A percentile compares a stretch with the other conserved stretches of the same genome.
Conservation (phyloP, 2,113 vertebrate genomes). For the Parotia lawesii region DNA sequence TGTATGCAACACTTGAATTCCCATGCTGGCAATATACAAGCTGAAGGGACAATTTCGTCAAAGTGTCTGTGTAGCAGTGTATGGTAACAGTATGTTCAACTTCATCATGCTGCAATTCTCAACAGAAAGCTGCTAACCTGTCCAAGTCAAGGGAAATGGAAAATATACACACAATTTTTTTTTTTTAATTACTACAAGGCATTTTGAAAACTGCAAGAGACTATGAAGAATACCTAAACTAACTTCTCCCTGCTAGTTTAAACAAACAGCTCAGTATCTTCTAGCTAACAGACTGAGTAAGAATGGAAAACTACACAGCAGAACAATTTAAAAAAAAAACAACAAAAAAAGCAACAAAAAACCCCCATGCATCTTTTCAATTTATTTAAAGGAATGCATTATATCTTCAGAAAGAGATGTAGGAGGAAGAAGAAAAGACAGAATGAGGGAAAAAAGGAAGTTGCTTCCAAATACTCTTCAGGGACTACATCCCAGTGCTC, state of each 20-base stretch:
- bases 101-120: not conserved
- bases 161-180: not conserved
- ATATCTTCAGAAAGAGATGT: not conserved
- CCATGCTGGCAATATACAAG: not conserved
- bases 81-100: not conserved
- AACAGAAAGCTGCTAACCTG: not conserved
- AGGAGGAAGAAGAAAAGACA: not conserved
- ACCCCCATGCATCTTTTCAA: not conserved
- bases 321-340: not conserved
- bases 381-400: not conserved
- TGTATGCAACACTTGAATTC: not conserved
- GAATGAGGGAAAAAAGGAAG: not conserved
- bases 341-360: not conserved
- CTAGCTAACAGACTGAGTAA: not conserved
- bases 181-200: not conserved
- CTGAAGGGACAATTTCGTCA: not conserved
- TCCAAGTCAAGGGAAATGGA: not conserved
- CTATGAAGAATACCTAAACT: not conserved
- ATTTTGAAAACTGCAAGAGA: not conserved
- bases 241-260: not conserved
- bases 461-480: not conserved
- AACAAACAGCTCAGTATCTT: not conserved
- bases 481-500: not conserved
- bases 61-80: not conserved
- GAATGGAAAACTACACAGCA: not conserved